Evolutionary conservation across 1,140 invertebrate species (phyloP).

Genomic region (Drosophila melanogaster): DNA sequence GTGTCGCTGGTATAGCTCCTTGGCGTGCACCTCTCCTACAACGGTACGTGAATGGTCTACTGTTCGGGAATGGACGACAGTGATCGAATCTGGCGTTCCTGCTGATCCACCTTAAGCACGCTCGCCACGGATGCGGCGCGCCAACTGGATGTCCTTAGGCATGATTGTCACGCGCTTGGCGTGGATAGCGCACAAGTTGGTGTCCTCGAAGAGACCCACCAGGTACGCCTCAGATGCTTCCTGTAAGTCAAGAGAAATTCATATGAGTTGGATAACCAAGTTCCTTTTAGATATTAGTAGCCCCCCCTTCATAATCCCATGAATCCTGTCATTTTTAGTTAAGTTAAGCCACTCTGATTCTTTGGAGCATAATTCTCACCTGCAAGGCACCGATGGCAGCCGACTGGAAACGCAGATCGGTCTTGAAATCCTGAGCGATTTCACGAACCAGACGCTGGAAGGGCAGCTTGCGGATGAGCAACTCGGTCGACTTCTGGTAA

Average conservation of each 20-base stretch:
- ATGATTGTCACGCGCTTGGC: conserved; percentile 96
- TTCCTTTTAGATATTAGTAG: no score
- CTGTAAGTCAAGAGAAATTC: conserved; percentile 82
- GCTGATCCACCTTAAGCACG: conserved; percentile 86
- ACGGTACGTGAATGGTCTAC: conserved; percentile 1
- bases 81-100: not conserved
- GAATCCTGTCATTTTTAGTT: no score
- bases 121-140: conserved; percentile 91
- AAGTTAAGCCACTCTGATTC: no score
- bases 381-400: conserved; percentile 91
- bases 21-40: not conserved
- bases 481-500: conserved; percentile 93
- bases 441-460: conserved; percentile 94
- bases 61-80: conserved; percentile 13
- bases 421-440: conserved; percentile 93
- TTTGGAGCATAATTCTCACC: conserved; percentile 66
- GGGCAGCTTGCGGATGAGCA: conserved; percentile 92
- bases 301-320: no score
- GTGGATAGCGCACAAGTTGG: conserved; percentile 94
- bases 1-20: not conserved
- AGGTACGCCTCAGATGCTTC: conserved; percentile 95
- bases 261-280: no score
- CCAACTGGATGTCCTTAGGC: conserved; percentile 96
- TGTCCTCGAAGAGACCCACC: conserved; percentile 93
- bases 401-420: conserved; percentile 92